Evolutionary conservation across 2,888 invertebrate genomes (phyloP).

Genomic region (Notodonta ziczac): DNA sequence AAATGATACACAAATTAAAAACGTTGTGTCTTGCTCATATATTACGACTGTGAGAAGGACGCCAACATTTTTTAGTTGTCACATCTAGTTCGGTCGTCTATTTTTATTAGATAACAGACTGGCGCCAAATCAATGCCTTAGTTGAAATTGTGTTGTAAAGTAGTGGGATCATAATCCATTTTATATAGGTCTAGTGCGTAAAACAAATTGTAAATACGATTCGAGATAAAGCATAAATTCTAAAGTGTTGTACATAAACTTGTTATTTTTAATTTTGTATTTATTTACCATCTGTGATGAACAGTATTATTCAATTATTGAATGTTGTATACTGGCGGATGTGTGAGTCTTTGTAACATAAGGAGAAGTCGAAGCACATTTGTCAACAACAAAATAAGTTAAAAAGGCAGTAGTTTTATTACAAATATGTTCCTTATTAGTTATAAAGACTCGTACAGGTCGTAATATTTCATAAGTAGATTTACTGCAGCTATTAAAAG

Average conservation of each 20-base stretch:
- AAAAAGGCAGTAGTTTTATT: too few relatives aligned
- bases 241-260: conserved; percentile 78
- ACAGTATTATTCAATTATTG: conserved; percentile 53
- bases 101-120: too few relatives aligned
- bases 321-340: conserved; percentile 33
- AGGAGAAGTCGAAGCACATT: too few relatives aligned
- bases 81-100: too few relatives aligned
- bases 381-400: too few relatives aligned
- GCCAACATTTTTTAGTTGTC: too few relatives aligned
- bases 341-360: conserved; percentile 20
- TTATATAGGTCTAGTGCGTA: conserved; percentile 47
- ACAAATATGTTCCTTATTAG: not conserved
- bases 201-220: conserved; percentile 65
- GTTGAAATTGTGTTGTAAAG: conserved; percentile 26
- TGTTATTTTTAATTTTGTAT: conserved; percentile 53
- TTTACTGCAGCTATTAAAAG: conserved; percentile 9
- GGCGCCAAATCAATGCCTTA: too few relatives aligned
- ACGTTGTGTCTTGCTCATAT: too few relatives aligned
- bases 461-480: conserved; percentile 15
- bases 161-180: conserved; percentile 35
- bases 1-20: too few relatives aligned
- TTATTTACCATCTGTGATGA: conserved; percentile 69
- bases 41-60: too few relatives aligned
- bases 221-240: conserved; percentile 77
- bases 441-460: conserved; percentile 20